Base-by-base conservation (phyloP, 2,797 vertebrate species). In the Halcyon leucocephala region DNA sequence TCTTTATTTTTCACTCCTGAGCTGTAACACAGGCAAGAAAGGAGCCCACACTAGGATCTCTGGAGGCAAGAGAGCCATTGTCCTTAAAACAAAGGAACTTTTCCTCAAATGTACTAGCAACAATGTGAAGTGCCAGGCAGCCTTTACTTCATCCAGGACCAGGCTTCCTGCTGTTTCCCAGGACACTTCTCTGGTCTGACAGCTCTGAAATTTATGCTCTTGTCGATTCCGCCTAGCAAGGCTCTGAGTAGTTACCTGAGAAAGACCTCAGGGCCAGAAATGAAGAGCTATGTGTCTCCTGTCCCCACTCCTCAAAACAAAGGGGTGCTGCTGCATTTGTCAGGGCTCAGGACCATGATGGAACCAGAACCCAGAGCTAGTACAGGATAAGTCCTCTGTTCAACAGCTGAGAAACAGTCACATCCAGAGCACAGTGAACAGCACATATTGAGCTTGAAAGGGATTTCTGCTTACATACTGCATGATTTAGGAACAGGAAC, bases 1-100 rank as follows among this genome's bases (percentile, higher is more conserved):
- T 31, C 84, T 89, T 88, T 95, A 61, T 42, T 73, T 90, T 61
- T 55, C 4, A 0, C 76, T 94, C 83, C 51, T 90, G 77, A 66
- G 73, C 72, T 71, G 29, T 51, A 90, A 33, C 33, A 28, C 7
- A 41, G 52, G 54, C 73, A 35, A 90, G 78, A 90, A 91, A 92
- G 66, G 89, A 82, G 69, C 28, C 66, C 20, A 3, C 13, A 9
- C 8, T 14, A 8, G 42, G 79, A 65, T 93, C 82, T 82, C 88
- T 58, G 82, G 72, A 80, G 93, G 67, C 55, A 42, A 33, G 62
- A 26, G 42, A 39, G 42, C 74, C 54, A 95, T 93, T 97, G 91
- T 95, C 84, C 84, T 48, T 46, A 46, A 93, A 77, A 97, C 86
- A 96, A 95, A 95, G 65, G 25, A 42, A 80, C 66, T 85, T 95